Conservation (phyloP, 2,888 invertebrate species). For the Drymonia ruficornis region DNA sequence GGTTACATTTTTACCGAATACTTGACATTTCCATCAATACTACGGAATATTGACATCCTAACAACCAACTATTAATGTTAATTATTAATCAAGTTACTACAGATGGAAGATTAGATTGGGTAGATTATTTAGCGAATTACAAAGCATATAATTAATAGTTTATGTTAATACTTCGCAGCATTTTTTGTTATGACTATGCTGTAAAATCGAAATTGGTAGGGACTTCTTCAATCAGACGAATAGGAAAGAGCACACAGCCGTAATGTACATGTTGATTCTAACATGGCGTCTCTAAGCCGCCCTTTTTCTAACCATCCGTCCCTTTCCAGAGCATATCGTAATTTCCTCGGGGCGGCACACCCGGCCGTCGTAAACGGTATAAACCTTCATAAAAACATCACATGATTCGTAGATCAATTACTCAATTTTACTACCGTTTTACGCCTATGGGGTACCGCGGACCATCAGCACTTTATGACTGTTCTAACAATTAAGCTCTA, state of each 20-base stretch:
- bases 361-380: constrained; percentile 46
- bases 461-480: constrained; percentile 32
- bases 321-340: constrained; percentile 38
- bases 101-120: too few relatives aligned
- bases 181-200: too few relatives aligned
- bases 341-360: constrained; percentile 42
- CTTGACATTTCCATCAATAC: too few relatives aligned
- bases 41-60: too few relatives aligned
- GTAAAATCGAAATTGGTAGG: too few relatives aligned
- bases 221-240: too few relatives aligned
- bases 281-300: constrained; percentile 29
- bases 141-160: too few relatives aligned
- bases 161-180: too few relatives aligned
- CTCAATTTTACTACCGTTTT: constrained; percentile 43
- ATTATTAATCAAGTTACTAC: too few relatives aligned
- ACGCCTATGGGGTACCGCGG: constrained; percentile 29
- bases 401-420: constrained; percentile 45
- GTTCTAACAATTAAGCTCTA: constrained; percentile 39
- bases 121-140: too few relatives aligned
- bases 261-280: background rate
- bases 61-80: too few relatives aligned
- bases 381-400: constrained; percentile 51
- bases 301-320: constrained; percentile 43
- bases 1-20: too few relatives aligned
- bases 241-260: background rate